Evolutionary conservation across 2,113 vertebrate genomes (phyloP).

Genomic region (Martes martes): DNA sequence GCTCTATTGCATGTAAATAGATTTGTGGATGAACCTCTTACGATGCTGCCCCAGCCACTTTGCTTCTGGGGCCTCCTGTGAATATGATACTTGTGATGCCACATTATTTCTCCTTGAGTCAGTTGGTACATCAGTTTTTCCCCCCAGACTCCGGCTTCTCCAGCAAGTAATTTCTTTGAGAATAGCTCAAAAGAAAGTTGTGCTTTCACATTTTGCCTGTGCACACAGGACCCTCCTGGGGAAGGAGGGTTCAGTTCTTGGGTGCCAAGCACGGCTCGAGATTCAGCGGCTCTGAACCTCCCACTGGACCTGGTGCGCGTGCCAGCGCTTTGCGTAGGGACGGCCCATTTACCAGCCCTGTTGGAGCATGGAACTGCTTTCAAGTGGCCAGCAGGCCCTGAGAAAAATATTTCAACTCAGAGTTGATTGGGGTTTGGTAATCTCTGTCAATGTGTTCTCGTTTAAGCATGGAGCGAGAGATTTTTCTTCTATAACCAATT

Average conservation of each 20-base stretch:
- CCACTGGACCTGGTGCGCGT: not conserved
- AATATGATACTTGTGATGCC: slow-evolving; percentile 43
- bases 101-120: slow-evolving; percentile 57
- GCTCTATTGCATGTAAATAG: slow-evolving; percentile 72
- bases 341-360: not conserved
- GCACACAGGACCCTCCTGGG: not conserved
- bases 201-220: not conserved
- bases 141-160: not conserved
- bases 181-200: not conserved
- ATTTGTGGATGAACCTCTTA: slow-evolving; percentile 69
- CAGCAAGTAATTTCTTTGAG: not conserved
- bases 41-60: slow-evolving; percentile 70
- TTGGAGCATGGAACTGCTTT: slow-evolving; percentile 56
- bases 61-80: slow-evolving; percentile 60
- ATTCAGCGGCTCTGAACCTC: not conserved
- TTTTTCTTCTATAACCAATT: slow-evolving; percentile 71
- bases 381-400: slow-evolving; percentile 24
- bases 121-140: not conserved
- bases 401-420: slow-evolving; percentile 58
- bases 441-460: slow-evolving; percentile 71
- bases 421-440: slow-evolving; percentile 65
- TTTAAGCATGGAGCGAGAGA: slow-evolving; percentile 71
- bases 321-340: not conserved
- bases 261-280: not conserved
- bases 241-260: not conserved